Evolutionary conservation across 2,113 vertebrate species (phyloP).

Genomic region (Telmatochromis sp.): DNA sequence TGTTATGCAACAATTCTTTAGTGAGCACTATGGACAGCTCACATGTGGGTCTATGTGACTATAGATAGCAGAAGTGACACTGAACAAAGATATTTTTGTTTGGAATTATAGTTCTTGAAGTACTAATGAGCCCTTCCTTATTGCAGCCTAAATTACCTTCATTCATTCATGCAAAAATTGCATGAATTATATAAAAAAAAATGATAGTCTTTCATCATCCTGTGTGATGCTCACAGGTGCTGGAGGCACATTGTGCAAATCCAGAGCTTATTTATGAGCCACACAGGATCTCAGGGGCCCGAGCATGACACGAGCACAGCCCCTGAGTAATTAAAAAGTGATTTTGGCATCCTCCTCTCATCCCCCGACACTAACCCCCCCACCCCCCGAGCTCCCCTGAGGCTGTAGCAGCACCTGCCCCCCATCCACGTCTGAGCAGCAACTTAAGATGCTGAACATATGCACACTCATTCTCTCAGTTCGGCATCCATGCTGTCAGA

Average conservation of each 20-base stretch:
- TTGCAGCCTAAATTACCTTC: background rate
- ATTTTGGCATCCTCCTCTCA: slow-evolving; percentile 58
- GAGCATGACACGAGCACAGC: slow-evolving; percentile 24
- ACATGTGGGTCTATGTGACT: slow-evolving; percentile 34
- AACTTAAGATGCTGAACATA: slow-evolving; percentile 59
- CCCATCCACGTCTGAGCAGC: slow-evolving; percentile 48
- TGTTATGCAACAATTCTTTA: background rate
- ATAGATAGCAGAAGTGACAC: background rate
- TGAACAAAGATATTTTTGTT: background rate
- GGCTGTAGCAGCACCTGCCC: slow-evolving; percentile 61
- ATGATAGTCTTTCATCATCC: background rate
- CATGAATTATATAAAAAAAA: background rate
- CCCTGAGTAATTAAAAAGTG: slow-evolving; percentile 69
- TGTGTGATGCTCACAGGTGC: background rate
- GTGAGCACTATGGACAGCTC: slow-evolving; percentile 39
- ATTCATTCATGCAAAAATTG: background rate
- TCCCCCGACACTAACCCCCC: background rate
- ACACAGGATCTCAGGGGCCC: slow-evolving; percentile 39
- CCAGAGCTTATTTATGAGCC: slow-evolving; percentile 66
- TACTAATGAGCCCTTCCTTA: background rate
- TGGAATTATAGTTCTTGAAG: background rate
- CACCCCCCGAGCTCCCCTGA: slow-evolving; percentile 9
- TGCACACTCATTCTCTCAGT: slow-evolving; percentile 37
- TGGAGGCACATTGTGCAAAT: slow-evolving; percentile 54
- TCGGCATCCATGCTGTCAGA: slow-evolving; percentile 31